Evolutionary conservation across 2,797 vertebrate genomes (phyloP), one percentile per base, ranked within the genome.

Genomic region (Sciaenops ocellatus): DNA sequence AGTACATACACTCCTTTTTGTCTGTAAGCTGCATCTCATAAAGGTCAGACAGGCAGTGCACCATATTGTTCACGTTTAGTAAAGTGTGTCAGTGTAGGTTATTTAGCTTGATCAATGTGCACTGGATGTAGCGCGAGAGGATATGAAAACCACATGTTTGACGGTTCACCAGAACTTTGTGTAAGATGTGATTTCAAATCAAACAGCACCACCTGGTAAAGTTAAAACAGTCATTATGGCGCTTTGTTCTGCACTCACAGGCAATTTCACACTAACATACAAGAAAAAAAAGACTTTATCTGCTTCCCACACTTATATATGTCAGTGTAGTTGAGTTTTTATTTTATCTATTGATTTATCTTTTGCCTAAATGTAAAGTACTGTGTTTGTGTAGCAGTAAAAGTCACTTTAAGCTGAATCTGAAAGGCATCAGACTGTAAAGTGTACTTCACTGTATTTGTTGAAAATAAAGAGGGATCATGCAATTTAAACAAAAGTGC

Each of bases 91-190:
- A 26, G 30, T 55, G 47, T 47, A 67, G 72, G 85, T 69, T 42
- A 1, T 59, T 85, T 28, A 26, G 60, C 55, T 55, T 83, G 71
- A 90, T 79, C 75, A 26, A n/a, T 55, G 72, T 47, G 73, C 51
- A 30, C 41, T 82, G 65, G 64, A 82, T 12, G 10, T 5, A 26
- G 72, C 73, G 74, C 18, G 24, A 76, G 69, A 83, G 76, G 83
- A 91, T 72, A 88, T 85, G 62, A 76, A 73, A 86, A 83, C 76
- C 87, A 88, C 83, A 87, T 85, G 86, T 82, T 76, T 81, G 82
- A 80, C 74, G 44, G 20, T 24, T 30, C 18, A 57, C 66, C 70
- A 81, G 55, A 34, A 73, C 70, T 66, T 44, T 38, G 63, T 69
- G 52, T 59, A 55, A 60, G 64, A 71, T 78, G 38, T 15, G 0